Percentiles rank a stretch among this genome's conserved stretches.
Evolutionary conservation across 2,113 vertebrate genomes (phyloP).

Genomic region (Procapra przewalskii): DNA sequence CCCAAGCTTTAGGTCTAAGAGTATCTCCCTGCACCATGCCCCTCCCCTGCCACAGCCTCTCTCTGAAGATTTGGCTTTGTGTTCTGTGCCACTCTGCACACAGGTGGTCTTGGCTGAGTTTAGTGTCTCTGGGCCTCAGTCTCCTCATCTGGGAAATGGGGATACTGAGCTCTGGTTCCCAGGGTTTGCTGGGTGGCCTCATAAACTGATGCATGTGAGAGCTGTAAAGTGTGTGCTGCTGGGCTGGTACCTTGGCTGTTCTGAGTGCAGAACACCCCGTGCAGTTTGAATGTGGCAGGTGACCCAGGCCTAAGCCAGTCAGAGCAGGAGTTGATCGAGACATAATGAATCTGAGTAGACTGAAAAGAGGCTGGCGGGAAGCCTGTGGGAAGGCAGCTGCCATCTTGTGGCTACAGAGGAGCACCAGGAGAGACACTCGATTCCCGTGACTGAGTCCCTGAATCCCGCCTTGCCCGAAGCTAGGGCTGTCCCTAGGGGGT

Average conservation of each 20-base stretch:
- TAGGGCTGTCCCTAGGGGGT: background rate
- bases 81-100: background rate
- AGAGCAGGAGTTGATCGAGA: background rate
- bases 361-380: background rate
- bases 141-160: background rate
- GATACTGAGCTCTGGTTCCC: background rate
- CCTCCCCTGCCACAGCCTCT: background rate
- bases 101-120: background rate
- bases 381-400: background rate
- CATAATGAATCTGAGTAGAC: background rate
- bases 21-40: background rate
- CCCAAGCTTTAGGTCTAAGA: background rate
- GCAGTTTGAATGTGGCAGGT: background rate
- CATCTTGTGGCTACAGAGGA: background rate
- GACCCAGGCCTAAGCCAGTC: background rate
- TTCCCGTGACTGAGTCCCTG: background rate
- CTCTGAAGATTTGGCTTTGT: background rate
- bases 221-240: rapidly evolving
- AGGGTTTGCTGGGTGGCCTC: too few species aligned
- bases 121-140: background rate
- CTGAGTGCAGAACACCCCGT: background rate
- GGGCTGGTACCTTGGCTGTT: too few species aligned
- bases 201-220: background rate
- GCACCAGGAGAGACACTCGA: background rate
- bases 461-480: background rate